Conservation (phyloP, 2,113 vertebrate species). For the Phoxinus phoxinus region DNA sequence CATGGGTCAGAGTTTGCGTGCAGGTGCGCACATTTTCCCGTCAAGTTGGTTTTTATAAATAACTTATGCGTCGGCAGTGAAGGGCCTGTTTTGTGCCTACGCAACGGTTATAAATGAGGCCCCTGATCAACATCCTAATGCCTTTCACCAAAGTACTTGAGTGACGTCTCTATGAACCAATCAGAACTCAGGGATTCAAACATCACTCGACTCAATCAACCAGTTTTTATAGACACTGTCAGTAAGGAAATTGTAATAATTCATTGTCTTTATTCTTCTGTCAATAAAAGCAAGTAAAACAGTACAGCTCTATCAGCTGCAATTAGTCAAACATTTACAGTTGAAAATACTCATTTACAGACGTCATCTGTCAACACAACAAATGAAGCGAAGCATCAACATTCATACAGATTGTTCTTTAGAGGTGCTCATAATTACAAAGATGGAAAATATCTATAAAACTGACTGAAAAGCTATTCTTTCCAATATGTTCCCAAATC, state of each 20-base stretch:
- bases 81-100: too few species aligned
- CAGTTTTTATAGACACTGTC: background rate
- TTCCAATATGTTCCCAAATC: background rate
- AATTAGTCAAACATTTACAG: conserved; percentile 66
- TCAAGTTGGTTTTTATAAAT: too few species aligned
- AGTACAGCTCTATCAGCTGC: conserved; percentile 36
- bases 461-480: background rate
- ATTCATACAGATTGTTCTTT: background rate
- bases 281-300: conserved; percentile 39
- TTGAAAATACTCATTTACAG: conserved; percentile 26
- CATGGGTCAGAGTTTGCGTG: too few species aligned
- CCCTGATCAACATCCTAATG: background rate
- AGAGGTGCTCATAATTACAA: background rate
- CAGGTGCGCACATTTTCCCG: too few species aligned
- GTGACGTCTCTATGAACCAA: background rate
- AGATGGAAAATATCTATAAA: background rate
- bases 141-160: background rate
- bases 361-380: conserved; percentile 28
- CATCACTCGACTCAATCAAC: background rate
- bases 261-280: conserved; percentile 29
- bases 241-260: background rate
- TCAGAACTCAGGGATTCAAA: background rate
- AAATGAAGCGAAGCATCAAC: background rate
- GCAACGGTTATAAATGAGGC: too few species aligned
- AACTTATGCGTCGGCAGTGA: too few species aligned